Evolutionary conservation across 2,113 vertebrate species (phyloP), one percentile per base, ranked within the genome.

Genomic region (Hippocampus comes): DNA sequence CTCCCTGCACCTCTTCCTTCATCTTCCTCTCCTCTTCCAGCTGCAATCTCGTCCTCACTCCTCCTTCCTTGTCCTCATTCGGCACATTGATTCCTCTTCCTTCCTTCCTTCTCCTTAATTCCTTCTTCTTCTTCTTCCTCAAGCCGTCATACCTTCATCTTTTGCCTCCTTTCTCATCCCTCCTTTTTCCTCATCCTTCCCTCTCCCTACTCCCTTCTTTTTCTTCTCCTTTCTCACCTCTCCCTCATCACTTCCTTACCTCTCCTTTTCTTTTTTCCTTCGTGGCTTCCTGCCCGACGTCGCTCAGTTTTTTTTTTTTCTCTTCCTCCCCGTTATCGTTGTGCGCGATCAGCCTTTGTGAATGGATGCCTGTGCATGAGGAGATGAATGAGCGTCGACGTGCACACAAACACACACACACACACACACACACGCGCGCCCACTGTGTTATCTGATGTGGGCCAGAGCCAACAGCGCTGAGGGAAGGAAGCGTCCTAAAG

Each of bases 311-410:
- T 25, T 21, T 38, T 25, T 21, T 46, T 49, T 63, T 11, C 6
- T 11, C 38, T 7, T n/a, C 17, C 59, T 17, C 27, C 59, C 59
- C n/a, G 74, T 82, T 86, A 86, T 86, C 85, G 25, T 23, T 17
- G 4, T 2, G 42, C 81, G 78, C 65, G 64, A 79, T 89, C 86
- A 78, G 77, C 59, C 49, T 74, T 67, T 82, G 59, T 89, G 83
- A 87, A 80, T 83, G 82, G 76, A 79, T 76, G 76, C 64, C 76
- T 11, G 69, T 67, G 88, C 76, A 80, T 70, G 70, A 77, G 72
- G 68, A 80, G 83, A 88, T 84, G 85, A 88, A 87, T 87, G 85
- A 70, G 79, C 55, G 74, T 23, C 46, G 71, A 63, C 41, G 63
- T 3, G 8, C 23, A 4, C 64, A 9, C 64, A 1, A 27, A 3